These are phyloP conservation scores for Thumatha senex DNA, from an alignment of 2,888 invertebrate genomes.

Conservation along the genomic window DNA sequence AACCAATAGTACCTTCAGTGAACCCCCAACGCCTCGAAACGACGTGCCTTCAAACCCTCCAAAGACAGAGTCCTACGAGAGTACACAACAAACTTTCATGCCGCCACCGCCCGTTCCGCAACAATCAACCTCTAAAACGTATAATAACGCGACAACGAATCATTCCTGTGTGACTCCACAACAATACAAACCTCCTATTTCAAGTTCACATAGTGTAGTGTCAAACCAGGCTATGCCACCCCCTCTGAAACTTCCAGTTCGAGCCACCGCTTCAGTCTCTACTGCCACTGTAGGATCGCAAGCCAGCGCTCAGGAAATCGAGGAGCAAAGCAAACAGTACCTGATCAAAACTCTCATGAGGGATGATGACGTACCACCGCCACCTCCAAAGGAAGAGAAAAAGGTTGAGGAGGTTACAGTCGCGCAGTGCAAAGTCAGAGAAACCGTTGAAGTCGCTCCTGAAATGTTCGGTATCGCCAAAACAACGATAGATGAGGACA, in stretches of 20 bases:
- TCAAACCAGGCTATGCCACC: constrained; percentile 34
- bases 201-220: constrained; percentile 11
- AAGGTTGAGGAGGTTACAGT: constrained; percentile 81
- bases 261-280: constrained; percentile 58
- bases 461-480: constrained; percentile 83
- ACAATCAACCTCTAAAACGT: constrained; percentile 48
- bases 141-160: constrained; percentile 28
- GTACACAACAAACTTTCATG: constrained; percentile 59
- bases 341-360: constrained; percentile 96
- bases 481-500: constrained; percentile 43
- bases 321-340: constrained; percentile 89
- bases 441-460: constrained; percentile 68
- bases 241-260: constrained; percentile 60
- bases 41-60: constrained; percentile 26
- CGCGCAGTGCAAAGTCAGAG: constrained; percentile 65
- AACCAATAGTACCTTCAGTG: constrained; percentile 53
- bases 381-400: constrained; percentile 84
- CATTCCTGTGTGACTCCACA: constrained; percentile 5
- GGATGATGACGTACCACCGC: constrained; percentile 90
- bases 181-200: constrained; percentile 19
- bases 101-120: constrained; percentile 65
- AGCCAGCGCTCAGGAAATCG: constrained; percentile 82
- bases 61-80: constrained; percentile 40
- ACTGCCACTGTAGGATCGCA: constrained; percentile 76
- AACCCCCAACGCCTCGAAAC: constrained; percentile 29